A percentile compares a stretch with the other conserved stretches of the same genome.
phyloP scores from a whole-genome alignment of 2,113 vertebrate genomes.

The Podiceps cristatus region DNA sequence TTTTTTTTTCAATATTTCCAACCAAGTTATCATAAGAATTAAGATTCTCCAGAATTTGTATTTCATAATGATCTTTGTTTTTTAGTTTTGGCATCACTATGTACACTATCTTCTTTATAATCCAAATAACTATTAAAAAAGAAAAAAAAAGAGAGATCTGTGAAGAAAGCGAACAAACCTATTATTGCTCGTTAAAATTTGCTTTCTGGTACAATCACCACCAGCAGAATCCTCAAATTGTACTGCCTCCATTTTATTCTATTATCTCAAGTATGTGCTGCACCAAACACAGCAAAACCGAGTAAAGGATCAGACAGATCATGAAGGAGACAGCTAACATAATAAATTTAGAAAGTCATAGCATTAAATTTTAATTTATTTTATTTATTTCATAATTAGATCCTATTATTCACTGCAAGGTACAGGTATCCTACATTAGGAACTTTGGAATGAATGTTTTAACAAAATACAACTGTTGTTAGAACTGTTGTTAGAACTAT shows the following conservation, averaged over 20 bases:
- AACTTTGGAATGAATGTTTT: neutral
- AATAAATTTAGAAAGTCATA: neutral
- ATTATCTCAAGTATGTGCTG: neutral
- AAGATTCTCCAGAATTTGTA: neutral
- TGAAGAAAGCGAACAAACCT: neutral
- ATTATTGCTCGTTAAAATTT: neutral
- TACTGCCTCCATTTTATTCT: neutral
- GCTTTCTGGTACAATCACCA: neutral
- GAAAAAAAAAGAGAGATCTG: neutral
- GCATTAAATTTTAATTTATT: neutral
- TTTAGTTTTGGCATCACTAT: neutral
- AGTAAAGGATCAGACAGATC: neutral
- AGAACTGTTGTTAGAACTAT: neutral
- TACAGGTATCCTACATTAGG: neutral
- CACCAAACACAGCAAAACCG: neutral
- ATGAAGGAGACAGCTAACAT: neutral
- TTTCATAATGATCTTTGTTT: neutral
- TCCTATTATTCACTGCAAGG: neutral
- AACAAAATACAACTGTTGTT: neutral
- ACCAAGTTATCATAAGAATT: too few species aligned
- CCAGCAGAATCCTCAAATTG: neutral
- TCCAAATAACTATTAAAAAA: neutral
- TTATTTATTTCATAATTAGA: neutral
- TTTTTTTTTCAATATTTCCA: too few species aligned
- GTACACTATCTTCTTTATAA: neutral